Conservation (phyloP, 1,140 invertebrate species). For the Cardiocondyla obscurior region DNA sequence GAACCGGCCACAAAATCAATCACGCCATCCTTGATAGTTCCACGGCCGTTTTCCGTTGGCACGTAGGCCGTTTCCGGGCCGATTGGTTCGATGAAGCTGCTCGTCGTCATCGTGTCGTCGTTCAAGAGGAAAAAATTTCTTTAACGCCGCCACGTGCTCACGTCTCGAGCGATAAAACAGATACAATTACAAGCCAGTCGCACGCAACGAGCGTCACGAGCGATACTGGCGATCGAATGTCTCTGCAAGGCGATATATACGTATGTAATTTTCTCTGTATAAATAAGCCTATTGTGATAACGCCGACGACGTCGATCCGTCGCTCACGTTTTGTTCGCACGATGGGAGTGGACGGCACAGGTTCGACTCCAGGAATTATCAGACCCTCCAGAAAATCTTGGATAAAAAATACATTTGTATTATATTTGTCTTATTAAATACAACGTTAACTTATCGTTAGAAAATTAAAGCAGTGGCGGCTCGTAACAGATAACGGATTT, state of each 20-base stretch:
- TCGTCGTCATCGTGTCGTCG: constrained; percentile 51
- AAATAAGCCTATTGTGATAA: not conserved
- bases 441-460: no score
- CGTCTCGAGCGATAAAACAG: not conserved
- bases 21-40: constrained; percentile 85
- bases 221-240: not conserved
- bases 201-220: not conserved
- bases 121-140: not conserved
- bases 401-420: not conserved
- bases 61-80: constrained; percentile 9
- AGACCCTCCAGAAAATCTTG: not conserved
- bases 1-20: constrained; percentile 90
- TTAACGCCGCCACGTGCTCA: not conserved
- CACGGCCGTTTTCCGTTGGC: constrained; percentile 29
- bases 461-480: no score
- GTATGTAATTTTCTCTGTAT: not conserved
- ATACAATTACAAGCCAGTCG: not conserved
- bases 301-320: not conserved
- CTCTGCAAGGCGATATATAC: constrained; percentile 34
- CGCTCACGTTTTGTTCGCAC: not conserved
- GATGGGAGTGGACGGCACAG: no score
- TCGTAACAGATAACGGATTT: no score
- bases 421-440: not conserved
- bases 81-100: not conserved
- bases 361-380: not conserved